Evolutionary conservation across 1,140 invertebrate genomes (phyloP), one percentile per base, ranked within the genome.

Genomic region (Cotesia typhae): DNA sequence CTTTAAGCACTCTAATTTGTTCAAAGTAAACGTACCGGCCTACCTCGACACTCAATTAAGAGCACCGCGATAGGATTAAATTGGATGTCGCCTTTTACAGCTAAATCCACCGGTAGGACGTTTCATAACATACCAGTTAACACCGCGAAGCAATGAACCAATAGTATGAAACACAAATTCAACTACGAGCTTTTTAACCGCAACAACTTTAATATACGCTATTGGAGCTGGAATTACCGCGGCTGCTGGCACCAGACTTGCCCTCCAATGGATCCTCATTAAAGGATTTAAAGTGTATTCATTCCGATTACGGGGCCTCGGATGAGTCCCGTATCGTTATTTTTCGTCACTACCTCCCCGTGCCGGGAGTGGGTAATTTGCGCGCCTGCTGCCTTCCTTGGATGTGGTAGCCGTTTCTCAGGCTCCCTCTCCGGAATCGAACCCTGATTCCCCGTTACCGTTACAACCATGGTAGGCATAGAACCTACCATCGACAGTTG

Each of bases 141-240:
- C n/a, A n/a, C 89, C 67, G 55, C 67, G 53, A 20, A 89, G 87
- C 88, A 85, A 84, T 88, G 90, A 91, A 89, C 89, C 90, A 89
- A 89, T 88, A 76, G 87, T 88, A 92, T 87, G 88, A 85, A 87
- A 89, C 87, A 88, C 83, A 88, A 84, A 85, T 90, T 89, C 84
- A 91, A 87, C 90, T 90, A 91, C 89, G 90, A 91, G 89, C 90
- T 91, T 92, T 91, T 92, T 91, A 91, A 92, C 91, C 89, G 90
- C 92, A 93, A 91, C 91, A 92, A 92, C 90, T 91, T 93, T 92
- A 93, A 92, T 94, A 93, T 94, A 93, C 91, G 92, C 92, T 94
- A 92, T 92, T 92, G 92, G 92, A 94, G 93, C 92, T 93, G 92
- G 92, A 94, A 92, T 95, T 94, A 94, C 85, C 83, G 89, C 90